These are phyloP conservation scores for Pangasianodon gigas DNA, from an alignment of 2,113 vertebrate species.

Conservation along the genomic window DNA sequence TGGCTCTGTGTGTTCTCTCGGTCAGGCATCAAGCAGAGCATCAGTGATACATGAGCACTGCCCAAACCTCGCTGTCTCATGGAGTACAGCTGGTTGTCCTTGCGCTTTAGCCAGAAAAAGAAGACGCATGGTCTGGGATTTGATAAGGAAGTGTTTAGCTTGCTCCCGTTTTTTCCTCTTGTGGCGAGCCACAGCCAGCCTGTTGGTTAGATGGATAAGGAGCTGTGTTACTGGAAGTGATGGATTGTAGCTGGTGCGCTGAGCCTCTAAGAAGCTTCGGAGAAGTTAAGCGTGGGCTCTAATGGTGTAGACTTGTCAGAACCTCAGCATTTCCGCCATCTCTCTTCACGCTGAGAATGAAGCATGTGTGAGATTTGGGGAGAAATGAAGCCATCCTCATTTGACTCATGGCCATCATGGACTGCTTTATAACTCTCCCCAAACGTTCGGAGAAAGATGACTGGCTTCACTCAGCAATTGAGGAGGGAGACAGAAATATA, in stretches of 20 bases:
- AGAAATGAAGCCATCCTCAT: constrained; percentile 52
- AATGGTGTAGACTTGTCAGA: constrained; percentile 61
- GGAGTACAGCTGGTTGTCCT: constrained; percentile 49
- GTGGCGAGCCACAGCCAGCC: constrained; percentile 43
- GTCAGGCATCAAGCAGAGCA: constrained; percentile 69
- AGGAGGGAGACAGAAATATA: constrained; percentile 9
- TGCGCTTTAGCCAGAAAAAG: constrained; percentile 45
- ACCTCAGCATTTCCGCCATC: constrained; percentile 53
- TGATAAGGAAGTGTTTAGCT: constrained; percentile 55
- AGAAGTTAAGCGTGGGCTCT: constrained; percentile 61
- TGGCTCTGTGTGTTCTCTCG: constrained; percentile 56
- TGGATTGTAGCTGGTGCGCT: constrained; percentile 55
- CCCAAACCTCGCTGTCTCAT: constrained; percentile 44
- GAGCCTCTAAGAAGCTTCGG: constrained; percentile 57
- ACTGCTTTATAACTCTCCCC: constrained; percentile 45
- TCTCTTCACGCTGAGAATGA: constrained; percentile 49
- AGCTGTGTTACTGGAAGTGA: constrained; percentile 57
- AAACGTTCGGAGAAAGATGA: constrained; percentile 48
- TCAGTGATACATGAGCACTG: constrained; percentile 59
- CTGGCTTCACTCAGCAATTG: constrained; percentile 33
- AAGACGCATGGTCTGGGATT: constrained; percentile 43
- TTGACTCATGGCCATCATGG: constrained; percentile 38
- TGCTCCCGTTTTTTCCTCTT: constrained; percentile 23
- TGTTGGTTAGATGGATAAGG: constrained; percentile 58
- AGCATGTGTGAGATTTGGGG: constrained; percentile 42